These are phyloP conservation scores for Zaprionus camerounensis DNA, from an alignment of 1,140 invertebrate species.

Conservation along the genomic window DNA sequence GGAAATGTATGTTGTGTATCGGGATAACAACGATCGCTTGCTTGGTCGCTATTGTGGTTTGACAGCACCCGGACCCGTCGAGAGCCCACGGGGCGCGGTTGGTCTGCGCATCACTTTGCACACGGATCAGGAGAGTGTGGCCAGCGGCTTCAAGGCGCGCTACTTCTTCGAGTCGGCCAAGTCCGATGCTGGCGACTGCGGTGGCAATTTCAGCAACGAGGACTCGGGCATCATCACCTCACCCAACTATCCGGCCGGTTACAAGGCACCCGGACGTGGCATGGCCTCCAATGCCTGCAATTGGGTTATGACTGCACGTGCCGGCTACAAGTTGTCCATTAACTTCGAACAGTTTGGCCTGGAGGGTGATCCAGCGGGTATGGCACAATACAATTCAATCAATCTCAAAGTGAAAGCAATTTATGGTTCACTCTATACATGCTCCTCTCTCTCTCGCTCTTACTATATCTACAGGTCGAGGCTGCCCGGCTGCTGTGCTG, in stretches of 20 bases:
- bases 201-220: constrained; percentile 93
- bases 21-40: constrained; percentile 91
- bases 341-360: constrained; percentile 95
- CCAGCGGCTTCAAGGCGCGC: constrained; percentile 94
- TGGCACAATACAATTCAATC: constrained; percentile 53
- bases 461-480: constrained; percentile 87
- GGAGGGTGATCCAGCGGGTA: constrained; percentile 94
- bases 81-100: constrained; percentile 93
- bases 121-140: constrained; percentile 92
- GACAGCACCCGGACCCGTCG: constrained; percentile 94
- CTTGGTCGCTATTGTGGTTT: constrained; percentile 94
- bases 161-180: constrained; percentile 95
- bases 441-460: background rate
- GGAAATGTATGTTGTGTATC: constrained; percentile 95
- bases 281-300: constrained; percentile 94
- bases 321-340: constrained; percentile 92
- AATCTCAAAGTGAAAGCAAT: background rate
- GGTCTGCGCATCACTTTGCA: constrained; percentile 93
- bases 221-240: constrained; percentile 94
- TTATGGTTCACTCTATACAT: background rate
- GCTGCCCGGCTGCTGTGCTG: constrained; percentile 95
- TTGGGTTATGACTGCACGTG: constrained; percentile 94
- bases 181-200: constrained; percentile 95
- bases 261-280: constrained; percentile 90
- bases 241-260: constrained; percentile 94